Evolutionary conservation across 2,113 vertebrate species (phyloP), one percentile per base, ranked within the genome.

Genomic region (Corvus cornix): DNA sequence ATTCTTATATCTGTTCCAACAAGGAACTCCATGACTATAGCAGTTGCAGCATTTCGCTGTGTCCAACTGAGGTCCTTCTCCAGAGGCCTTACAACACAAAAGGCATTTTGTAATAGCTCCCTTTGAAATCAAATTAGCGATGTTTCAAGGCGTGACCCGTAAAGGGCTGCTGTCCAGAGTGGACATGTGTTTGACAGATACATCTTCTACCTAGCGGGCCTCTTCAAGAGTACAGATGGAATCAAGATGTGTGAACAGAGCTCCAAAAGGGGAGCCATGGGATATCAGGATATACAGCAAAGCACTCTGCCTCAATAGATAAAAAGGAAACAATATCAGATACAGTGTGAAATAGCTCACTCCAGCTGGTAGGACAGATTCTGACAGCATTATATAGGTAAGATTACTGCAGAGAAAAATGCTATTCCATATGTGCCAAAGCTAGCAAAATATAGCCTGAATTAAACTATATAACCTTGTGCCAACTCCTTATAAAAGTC

Each of bases 101-200:
- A 97, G 94, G 33, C 88, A 96, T 92, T 96, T 90, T 96, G 95
- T 96, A 95, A 93, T 86, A 81, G 86, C 76, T 84, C 66, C 79
- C 95, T 96, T 97, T 96, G 96, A 97, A 96, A 95, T 86, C 92
- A 93, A 97, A 97, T 97, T 96, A 94, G 94, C 49, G 74, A 87
- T 96, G 93, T 97, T 96, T 96, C 94, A 96, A 94, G 93, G 95
- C 88, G 0, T 96, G 95, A 97, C 95, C 95, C 95, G 66, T 95
- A 92, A 97, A 97, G 64, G 88, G 88, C 86, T 93, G 90, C 91
- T 91, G 94, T 94, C 81, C 90, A 88, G 81, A 92, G 70, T 33
- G 83, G 89, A 89, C 96, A 95, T 94, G 92, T 96, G 97, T 95
- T 93, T 96, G 94, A 96, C 96, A 96, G 95, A 95, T 37, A 96